A percentile compares a stretch with the other conserved stretches of the same genome.
Evolutionary conservation across 2,113 vertebrate species (phyloP).

Genomic region (Cynopterus brachyotis): DNA sequence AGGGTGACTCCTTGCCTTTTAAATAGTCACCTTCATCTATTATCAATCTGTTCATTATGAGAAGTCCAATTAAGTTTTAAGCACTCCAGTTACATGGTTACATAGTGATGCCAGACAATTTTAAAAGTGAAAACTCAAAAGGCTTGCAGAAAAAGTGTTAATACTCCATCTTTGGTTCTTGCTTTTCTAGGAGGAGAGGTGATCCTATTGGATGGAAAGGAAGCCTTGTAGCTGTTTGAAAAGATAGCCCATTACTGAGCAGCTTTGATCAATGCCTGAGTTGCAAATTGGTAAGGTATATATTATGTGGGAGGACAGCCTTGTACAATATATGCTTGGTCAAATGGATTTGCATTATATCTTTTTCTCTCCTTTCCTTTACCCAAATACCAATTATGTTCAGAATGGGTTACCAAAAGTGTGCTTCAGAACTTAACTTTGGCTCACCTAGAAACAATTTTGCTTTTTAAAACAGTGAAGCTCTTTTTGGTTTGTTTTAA

Average conservation of each 20-base stretch:
- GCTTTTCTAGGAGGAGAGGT: not conserved
- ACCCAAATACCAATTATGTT: not conserved
- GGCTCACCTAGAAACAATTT: not conserved
- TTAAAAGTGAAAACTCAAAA: constrained; percentile 21
- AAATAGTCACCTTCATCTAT: not conserved
- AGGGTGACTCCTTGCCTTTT: not conserved
- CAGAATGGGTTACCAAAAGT: not conserved
- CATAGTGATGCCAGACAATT: not conserved
- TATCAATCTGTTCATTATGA: constrained; percentile 37
- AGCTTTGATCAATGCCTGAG: not conserved
- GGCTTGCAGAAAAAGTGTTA: not conserved
- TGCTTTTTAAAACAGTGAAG: not conserved
- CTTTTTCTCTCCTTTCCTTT: not conserved
- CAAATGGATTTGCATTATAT: not conserved
- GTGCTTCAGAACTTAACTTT: not conserved
- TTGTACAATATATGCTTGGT: not conserved
- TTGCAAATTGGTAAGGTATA: not conserved
- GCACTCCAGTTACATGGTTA: not conserved
- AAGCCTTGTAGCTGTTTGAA: not conserved
- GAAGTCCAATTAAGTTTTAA: constrained; percentile 40
- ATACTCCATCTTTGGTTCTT: not conserved
- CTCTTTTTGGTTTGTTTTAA: not conserved
- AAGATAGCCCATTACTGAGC: not conserved
- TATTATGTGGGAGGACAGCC: not conserved
- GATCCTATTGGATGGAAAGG: not conserved